These are phyloP conservation scores for Sepiola atlantica DNA, from an alignment of 2,888 invertebrate species.

Conservation along the genomic window DNA sequence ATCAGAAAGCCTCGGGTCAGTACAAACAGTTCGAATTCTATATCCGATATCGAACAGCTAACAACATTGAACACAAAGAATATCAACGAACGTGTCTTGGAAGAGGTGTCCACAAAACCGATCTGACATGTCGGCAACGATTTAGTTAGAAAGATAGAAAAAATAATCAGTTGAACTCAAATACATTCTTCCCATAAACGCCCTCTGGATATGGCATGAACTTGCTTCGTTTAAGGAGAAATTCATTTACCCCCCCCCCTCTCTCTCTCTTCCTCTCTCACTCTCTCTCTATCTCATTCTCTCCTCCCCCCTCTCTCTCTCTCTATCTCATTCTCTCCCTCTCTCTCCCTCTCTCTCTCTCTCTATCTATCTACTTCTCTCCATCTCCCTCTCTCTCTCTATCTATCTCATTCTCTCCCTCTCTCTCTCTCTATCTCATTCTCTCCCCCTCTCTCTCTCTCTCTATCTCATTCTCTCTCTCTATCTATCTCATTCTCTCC, in stretches of 20 bases:
- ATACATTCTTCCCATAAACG: background rate
- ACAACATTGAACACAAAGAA: background rate
- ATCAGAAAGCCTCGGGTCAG: slow-evolving; percentile 14
- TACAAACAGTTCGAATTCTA: slow-evolving; percentile 32
- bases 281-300: background rate
- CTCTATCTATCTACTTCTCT: no score
- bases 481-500: no score
- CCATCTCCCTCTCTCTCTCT: no score
- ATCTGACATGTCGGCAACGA: slow-evolving; percentile 1
- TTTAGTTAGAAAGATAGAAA: background rate
- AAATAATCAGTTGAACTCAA: background rate
- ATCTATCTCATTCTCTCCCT: no score
- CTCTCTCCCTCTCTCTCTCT: no score
- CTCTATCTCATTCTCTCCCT: background rate
- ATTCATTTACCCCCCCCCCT: background rate
- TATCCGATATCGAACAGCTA: slow-evolving; percentile 32
- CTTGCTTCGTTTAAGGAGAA: slow-evolving; percentile 15
- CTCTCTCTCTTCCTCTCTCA: background rate
- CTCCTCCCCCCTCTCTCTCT: background rate
- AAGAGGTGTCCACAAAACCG: slow-evolving; percentile 32
- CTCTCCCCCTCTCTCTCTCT: no score
- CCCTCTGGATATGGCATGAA: background rate
- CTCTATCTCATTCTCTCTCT: no score
- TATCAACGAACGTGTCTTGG: slow-evolving; percentile 9
- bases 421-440: no score